Evolutionary conservation across 2,797 vertebrate genomes (phyloP), one percentile per base, ranked within the genome.

Genomic region (Chiroxiphia lanceolata): DNA sequence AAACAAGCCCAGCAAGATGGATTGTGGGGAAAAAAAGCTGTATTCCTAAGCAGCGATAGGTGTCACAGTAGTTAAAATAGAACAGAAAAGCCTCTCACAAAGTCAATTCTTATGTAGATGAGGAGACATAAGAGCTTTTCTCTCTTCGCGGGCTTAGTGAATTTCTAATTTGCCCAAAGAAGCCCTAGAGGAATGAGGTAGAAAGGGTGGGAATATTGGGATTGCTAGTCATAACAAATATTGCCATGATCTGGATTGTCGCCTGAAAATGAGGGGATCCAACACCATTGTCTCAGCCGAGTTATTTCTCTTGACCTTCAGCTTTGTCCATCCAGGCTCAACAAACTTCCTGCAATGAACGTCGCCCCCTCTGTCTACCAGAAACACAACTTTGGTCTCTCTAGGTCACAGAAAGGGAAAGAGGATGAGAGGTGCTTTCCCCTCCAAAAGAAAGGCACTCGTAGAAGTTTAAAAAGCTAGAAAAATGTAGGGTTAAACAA

Each of bases 81-180:
- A 86, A 79, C 72, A 68, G 64, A 96, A 95, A 97, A 96, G 89
- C 90, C 83, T 90, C 93, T 95, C 83, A 8, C 47, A 89, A 89
- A 90, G 89, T 96, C 94, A 93, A 94, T 98, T 97, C 95, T 97
- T 82, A 96, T 95, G 96, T 67, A 97, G 90, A 97, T 97, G 91
- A 96, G 87, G 57, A 56, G 53, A 81, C 92, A 87, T 29, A 74
- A 86, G 86, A 88, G 84, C 51, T 91, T 92, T 88, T 87, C 74
- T 91, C 63, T 78, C 88, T 70, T 87, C 11, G 0, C 6, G 20
- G 71, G 48, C 4, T 95, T 80, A 68, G 64, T 63, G 87, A 94
- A 90, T 91, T 94, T 84, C 91, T 94, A 86, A 94, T 93, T 93
- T 88, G 65, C 70, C 69, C 92, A 77, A 65, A 81, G 72, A 88